A percentile compares a stretch with the other conserved stretches of the same genome.
These are phyloP conservation scores for Oceanodroma leucorhoa DNA, from an alignment of 2,797 vertebrate genomes.

Conservation along the genomic window DNA sequence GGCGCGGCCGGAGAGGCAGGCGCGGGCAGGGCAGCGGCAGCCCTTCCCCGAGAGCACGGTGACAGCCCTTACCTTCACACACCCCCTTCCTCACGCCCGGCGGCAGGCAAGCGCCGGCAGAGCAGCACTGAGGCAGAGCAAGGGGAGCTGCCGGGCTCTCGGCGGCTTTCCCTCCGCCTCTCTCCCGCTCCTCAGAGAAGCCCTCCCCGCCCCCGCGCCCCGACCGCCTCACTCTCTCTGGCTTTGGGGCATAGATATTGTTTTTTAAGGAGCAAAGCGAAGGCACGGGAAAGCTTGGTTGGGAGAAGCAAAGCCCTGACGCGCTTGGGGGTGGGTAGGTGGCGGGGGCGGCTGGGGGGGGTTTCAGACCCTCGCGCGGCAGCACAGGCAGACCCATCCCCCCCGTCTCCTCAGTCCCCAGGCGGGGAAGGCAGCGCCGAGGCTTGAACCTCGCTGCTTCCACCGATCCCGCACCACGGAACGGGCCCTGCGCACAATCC, in stretches of 20 bases:
- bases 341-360: neutral
- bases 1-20: neutral
- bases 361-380: neutral
- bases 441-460: neutral
- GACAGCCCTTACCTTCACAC: slow-evolving; percentile 41
- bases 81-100: neutral
- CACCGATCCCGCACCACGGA: neutral
- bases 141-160: neutral
- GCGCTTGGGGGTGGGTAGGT: neutral
- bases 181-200: neutral
- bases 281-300: neutral
- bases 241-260: neutral
- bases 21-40: neutral
- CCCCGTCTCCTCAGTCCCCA: neutral
- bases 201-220: neutral
- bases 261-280: neutral
- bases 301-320: neutral
- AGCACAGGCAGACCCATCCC: neutral
- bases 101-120: neutral
- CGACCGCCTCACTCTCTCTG: neutral
- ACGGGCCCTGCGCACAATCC: neutral
- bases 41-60: neutral
- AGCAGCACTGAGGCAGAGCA: neutral
- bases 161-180: slow-evolving; percentile 11
- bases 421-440: neutral